A percentile compares a stretch with the other conserved stretches of the same genome.
phyloP scores from a whole-genome alignment of 1,140 invertebrate species.

The Andrena cerasifolii region DNA sequence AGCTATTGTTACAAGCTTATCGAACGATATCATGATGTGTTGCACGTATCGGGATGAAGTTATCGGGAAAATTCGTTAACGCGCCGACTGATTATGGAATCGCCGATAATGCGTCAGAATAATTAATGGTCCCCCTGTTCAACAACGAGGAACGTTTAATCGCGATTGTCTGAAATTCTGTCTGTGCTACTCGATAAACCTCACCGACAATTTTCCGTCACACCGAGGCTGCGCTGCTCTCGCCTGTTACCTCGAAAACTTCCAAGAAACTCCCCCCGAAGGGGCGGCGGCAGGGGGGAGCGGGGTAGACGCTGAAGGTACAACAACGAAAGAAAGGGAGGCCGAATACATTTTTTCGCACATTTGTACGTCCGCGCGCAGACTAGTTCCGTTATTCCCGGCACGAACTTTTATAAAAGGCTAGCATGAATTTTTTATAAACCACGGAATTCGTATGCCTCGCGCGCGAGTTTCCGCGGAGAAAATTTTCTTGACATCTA shows the following conservation, averaged over 20 bases:
- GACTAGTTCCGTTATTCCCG: constrained; percentile 26
- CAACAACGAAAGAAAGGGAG: constrained; percentile 6
- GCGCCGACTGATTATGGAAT: not conserved
- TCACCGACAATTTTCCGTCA: not conserved
- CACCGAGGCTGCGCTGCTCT: no score
- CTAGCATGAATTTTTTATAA: constrained; percentile 49
- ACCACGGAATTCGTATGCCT: constrained; percentile 37
- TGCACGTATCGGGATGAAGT: not conserved
- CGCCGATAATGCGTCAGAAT: constrained; percentile 16
- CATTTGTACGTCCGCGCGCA: constrained; percentile 22
- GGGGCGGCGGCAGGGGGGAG: not conserved
- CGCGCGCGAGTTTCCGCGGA: not conserved
- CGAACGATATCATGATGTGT: constrained; percentile 3
- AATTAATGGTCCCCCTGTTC: not conserved
- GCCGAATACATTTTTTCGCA: constrained; percentile 41
- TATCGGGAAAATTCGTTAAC: constrained; percentile 5
- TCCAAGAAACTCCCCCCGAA: not conserved
- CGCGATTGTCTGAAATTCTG: not conserved
- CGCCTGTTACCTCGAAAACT: constrained; percentile 1
- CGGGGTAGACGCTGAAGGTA: not conserved
- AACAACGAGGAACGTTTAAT: not conserved
- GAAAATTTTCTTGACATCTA: constrained; percentile 44
- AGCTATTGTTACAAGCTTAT: constrained; percentile 35
- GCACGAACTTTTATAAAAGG: constrained; percentile 37
- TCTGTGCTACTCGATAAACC: not conserved